Conservation (phyloP, 2,888 invertebrate species). For the Agrochola litura region DNA sequence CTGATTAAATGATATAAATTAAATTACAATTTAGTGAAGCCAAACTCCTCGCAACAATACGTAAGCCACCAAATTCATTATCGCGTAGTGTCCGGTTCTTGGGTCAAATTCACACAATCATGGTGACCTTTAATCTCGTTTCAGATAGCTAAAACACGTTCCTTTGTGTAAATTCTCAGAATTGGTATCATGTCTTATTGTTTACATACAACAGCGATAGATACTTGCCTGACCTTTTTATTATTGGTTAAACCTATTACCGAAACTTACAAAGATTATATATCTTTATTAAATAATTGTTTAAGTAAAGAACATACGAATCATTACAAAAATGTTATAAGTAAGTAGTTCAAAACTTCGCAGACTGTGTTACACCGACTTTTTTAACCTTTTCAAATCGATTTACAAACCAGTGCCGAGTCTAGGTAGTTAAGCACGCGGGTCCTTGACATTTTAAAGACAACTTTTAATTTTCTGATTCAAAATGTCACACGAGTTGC, state of each 20-base stretch:
- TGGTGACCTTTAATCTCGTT: conserved; percentile 86
- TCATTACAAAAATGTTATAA: conserved; percentile 8
- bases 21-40: conserved; percentile 8
- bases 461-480: conserved; percentile 70
- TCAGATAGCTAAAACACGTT: conserved; percentile 84
- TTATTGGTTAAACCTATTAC: conserved; percentile 41
- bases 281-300: conserved; percentile 6
- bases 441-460: conserved; percentile 74
- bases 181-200: conserved; percentile 77
- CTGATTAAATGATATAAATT: conserved; percentile 8
- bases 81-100: conserved; percentile 84
- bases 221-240: conserved; percentile 65
- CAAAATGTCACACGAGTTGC: conserved; percentile 65
- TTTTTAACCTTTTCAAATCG: conserved; percentile 65
- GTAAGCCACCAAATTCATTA: conserved; percentile 78
- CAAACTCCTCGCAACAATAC: conserved; percentile 22
- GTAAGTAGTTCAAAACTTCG: background rate
- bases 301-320: conserved; percentile 5
- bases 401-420: conserved; percentile 55
- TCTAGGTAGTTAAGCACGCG: conserved; percentile 55
- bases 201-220: conserved; percentile 72
- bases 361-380: conserved; percentile 37
- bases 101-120: conserved; percentile 88
- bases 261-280: conserved; percentile 36
- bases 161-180: conserved; percentile 86